Evolutionary conservation across 2,888 invertebrate species (phyloP), one percentile per base, ranked within the genome.

Genomic region (Drosophila subsilvestris): DNA sequence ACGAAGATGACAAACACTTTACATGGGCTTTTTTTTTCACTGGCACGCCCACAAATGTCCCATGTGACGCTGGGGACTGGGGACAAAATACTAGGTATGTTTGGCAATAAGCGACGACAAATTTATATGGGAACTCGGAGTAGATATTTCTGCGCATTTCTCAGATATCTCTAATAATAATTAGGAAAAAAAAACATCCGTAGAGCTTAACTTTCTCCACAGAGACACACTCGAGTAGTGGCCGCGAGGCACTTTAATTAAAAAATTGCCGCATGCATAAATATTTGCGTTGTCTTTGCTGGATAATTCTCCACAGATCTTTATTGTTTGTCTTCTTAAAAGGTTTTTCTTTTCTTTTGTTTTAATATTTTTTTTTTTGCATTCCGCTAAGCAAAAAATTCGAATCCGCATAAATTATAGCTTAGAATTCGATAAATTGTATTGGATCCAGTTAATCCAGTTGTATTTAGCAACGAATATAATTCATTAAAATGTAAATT

Each of bases 51-150:
- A 67, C 78, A 75, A 79, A 62, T 79, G 76, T 12, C 54, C 56
- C 85, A 85, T 67, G 68, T 85, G 65, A 77, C 61, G 37, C 7
- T 37, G 74, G 74, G 58, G 66, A 65, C 78, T 76, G 77, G 71
- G 43, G 48, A 44, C 55, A 68, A 80, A 81, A 74, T 69, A 37
- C 37, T n/a, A 6, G 9, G 2, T 2, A 14, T 76, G 75, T 80
- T 76, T 76, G 75, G 75, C 80, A 80, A 74, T 63, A 74, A 65
- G 67, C 70, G 66, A 56, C 43, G 17, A 56, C 51, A 69, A 55
- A 80, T 80, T 78, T 79, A 73, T 80, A 75, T 84, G 84, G 70
- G 80, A 80, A 81, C 69, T n/a, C 14, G 4, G 37, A n/a, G 37
- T 37, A 27, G 27, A 27, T 27, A n/a, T 37, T 61, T 65, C 62